Evolutionary conservation across 2,113 vertebrate species (phyloP), one percentile per base, ranked within the genome.

Genomic region (Nerophis lumbriciformis): DNA sequence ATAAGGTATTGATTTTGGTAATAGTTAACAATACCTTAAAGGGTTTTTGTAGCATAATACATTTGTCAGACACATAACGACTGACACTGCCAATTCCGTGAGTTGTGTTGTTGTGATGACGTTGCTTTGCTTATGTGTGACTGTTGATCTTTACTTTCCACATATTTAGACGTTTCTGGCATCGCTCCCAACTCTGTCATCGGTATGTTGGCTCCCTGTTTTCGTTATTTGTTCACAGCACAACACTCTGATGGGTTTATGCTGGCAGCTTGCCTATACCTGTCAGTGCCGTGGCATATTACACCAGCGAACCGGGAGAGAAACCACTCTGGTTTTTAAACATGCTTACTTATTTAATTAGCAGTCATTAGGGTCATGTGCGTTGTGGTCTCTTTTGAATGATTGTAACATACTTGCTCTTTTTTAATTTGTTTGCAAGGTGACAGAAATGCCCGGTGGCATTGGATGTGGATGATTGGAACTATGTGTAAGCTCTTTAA

Each of bases 201-300:
- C 85, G 86, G 86, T 79, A 88, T 64, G 64, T 47, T 59, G 64
- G 70, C 72, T 57, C 68, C 65, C 81, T 82, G 79, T 87, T 86
- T 86, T 85, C 86, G 86, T 87, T 88, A 88, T 87, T 87, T 88
- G 87, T 87, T 89, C 88, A 90, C 72, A 77, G 79, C 79, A 85
- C 82, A 88, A 81, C 82, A 86, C 82, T 83, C 87, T 83, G 74
- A 71, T 82, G 82, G 85, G 80, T 87, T 86, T 67, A 63, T 52
- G 72, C 80, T 90, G 87, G 90, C 88, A 87, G 81, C 64, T 15
- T 77, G 87, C 89, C 88, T 78, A 68, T 78, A 68, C 81, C 77
- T 66, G 74, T 69, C 67, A 75, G 73, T 78, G 76, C 79, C 62
- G 67, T 57, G 71, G 77, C 71, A 37, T 77, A 63, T 72, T 67